phyloP scores from a whole-genome alignment of 2,888 invertebrate species.

The Microctonus hyperodae region DNA sequence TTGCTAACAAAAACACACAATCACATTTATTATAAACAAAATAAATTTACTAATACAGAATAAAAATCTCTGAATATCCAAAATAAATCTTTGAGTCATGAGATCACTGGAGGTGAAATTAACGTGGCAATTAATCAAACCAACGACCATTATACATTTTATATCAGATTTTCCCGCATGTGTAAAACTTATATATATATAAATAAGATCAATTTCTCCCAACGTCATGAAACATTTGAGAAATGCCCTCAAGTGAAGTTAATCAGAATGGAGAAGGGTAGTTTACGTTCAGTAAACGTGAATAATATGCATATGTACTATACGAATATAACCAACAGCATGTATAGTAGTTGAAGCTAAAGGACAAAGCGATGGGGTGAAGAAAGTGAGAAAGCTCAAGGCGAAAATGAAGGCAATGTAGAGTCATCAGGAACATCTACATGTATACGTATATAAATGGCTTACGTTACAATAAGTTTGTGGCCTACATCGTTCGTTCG shows the following conservation, averaged over 20 bases:
- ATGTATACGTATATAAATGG: not conserved
- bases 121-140: conserved; percentile 24
- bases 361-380: not conserved
- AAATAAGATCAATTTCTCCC: conserved; percentile 4
- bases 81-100: not conserved
- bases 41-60: not conserved
- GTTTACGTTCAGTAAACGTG: conserved; percentile 7
- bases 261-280: conserved; percentile 11
- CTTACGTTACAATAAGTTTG: conserved; percentile 17
- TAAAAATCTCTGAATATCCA: too few species aligned
- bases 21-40: not conserved
- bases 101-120: not conserved
- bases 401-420: conserved; percentile 1
- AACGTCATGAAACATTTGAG: conserved; percentile 43
- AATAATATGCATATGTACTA: too few species aligned
- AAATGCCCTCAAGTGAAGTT: conserved; percentile 43
- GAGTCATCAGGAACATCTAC: not conserved
- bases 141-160: not conserved
- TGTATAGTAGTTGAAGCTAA: not conserved
- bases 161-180: not conserved
- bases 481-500: conserved; percentile 52
- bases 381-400: not conserved
- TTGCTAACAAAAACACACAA: too few species aligned
- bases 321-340: not conserved
- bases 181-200: not conserved